Evolutionary conservation across 2,797 vertebrate genomes (phyloP).

Genomic region (Enteromius paludinosus): DNA sequence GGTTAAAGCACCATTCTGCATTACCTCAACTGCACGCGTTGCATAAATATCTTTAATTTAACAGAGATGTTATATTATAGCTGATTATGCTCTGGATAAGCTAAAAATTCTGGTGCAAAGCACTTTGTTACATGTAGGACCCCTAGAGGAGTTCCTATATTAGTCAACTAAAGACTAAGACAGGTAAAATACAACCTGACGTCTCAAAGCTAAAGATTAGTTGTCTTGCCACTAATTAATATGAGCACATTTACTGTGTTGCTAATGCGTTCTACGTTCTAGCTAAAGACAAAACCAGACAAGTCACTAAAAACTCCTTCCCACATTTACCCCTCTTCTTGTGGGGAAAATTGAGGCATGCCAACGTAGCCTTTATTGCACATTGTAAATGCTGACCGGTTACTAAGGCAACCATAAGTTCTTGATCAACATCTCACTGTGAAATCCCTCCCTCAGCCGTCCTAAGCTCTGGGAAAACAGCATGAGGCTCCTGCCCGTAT

Average conservation of each 20-base stretch:
- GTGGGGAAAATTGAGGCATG: neutral
- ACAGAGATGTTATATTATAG: neutral
- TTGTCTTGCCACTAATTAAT: neutral
- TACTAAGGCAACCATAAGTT: constrained; percentile 63
- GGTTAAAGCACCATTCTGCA: neutral
- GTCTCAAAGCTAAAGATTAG: neutral
- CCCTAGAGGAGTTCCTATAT: neutral
- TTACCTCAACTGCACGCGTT: neutral
- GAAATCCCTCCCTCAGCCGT: constrained; percentile 36
- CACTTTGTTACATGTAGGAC: neutral
- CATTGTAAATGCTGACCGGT: constrained; percentile 51
- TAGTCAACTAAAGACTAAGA: neutral
- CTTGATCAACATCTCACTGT: constrained; percentile 30
- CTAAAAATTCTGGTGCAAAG: neutral
- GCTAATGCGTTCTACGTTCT: neutral
- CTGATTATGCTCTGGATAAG: neutral
- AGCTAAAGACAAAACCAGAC: neutral
- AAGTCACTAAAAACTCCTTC: neutral
- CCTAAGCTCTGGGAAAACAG: constrained; percentile 27
- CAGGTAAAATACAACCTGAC: neutral
- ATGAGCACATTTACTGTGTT: neutral
- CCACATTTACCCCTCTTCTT: neutral
- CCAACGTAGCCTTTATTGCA: neutral
- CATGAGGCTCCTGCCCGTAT: neutral
- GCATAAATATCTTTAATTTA: neutral